Percentiles rank a stretch among this genome's conserved stretches.
These are phyloP conservation scores for Nomada fabriciana DNA, from an alignment of 2,888 invertebrate genomes.

Conservation along the genomic window DNA sequence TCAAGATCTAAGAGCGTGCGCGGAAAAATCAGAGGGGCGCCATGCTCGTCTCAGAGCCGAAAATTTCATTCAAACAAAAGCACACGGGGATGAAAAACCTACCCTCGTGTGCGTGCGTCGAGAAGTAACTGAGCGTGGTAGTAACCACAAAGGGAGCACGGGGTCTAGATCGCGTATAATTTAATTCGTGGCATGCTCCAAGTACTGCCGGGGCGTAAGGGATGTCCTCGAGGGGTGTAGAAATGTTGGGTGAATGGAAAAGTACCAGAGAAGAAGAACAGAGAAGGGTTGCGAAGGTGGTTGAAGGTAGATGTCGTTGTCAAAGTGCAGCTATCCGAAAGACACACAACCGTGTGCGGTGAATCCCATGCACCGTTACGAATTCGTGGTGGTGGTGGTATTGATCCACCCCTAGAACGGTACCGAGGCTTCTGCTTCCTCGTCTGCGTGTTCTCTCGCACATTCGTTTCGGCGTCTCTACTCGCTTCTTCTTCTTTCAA, in stretches of 20 bases:
- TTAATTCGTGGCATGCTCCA: constrained; percentile 57
- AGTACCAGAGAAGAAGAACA: neutral
- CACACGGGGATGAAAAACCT: neutral
- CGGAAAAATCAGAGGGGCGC: no score
- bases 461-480: constrained; percentile 3
- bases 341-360: constrained; percentile 60
- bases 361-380: constrained; percentile 62
- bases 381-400: constrained; percentile 63
- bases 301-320: constrained; percentile 63
- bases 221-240: no score
- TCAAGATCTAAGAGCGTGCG: no score
- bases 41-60: constrained; percentile 6
- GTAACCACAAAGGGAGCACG: constrained; percentile 48
- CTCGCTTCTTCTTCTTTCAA: constrained; percentile 1
- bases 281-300: constrained; percentile 3
- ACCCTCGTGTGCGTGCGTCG: neutral
- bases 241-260: neutral
- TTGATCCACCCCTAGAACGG: constrained; percentile 63
- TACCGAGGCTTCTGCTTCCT: constrained; percentile 48
- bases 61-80: neutral
- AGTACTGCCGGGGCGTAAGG: neutral
- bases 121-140: constrained; percentile 61
- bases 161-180: constrained; percentile 65
- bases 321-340: constrained; percentile 65
- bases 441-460: constrained; percentile 22